Evolutionary conservation across 2,888 invertebrate genomes (phyloP).

Genomic region (Hoplodrina blanda): DNA sequence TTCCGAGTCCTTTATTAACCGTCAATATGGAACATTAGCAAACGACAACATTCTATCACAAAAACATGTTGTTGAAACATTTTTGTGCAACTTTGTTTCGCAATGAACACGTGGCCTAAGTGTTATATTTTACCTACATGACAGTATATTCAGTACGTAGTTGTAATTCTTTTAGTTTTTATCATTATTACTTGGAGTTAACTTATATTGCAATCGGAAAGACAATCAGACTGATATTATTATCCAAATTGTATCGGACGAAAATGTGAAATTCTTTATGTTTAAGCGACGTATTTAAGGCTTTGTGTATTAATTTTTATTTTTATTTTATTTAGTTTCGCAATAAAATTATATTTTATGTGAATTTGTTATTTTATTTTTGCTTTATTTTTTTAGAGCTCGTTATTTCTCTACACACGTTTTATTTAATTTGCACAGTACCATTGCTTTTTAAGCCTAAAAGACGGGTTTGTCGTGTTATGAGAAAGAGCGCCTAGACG

Average conservation of each 20-base stretch:
- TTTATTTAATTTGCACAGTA: conserved; percentile 10
- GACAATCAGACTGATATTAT: conserved; percentile 66
- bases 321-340: conserved; percentile 72
- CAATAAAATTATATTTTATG: conserved; percentile 67
- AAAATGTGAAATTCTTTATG: conserved; percentile 59
- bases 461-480: neutral
- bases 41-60: neutral
- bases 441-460: neutral
- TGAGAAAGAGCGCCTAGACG: conserved; percentile 41
- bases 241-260: conserved; percentile 53
- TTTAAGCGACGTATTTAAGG: conserved; percentile 63
- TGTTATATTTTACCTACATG: conserved; percentile 73
- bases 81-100: neutral
- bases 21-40: no score
- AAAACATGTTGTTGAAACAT: neutral
- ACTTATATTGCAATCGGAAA: conserved; percentile 51
- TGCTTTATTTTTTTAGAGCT: conserved; percentile 5
- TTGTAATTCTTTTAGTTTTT: conserved; percentile 38
- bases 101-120: neutral
- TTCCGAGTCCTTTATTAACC: neutral
- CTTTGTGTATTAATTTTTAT: conserved; percentile 71
- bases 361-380: conserved; percentile 68
- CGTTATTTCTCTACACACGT: neutral
- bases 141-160: conserved; percentile 67
- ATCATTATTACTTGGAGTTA: conserved; percentile 35